Percentiles rank a stretch among this genome's conserved stretches.
Evolutionary conservation across 2,888 invertebrate species (phyloP).

Genomic region (Antitype chi): DNA sequence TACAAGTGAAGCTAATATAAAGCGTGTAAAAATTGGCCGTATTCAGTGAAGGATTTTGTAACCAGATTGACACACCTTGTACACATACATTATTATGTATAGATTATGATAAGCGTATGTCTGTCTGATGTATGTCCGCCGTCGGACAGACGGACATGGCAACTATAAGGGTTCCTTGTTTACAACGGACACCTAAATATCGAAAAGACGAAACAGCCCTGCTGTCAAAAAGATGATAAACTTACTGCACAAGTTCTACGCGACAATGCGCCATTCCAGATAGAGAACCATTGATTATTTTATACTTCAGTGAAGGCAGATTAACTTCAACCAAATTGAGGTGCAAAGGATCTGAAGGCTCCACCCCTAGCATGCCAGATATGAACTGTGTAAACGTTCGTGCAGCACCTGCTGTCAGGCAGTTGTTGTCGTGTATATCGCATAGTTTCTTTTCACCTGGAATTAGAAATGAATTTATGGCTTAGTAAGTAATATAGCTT

Average conservation of each 20-base stretch:
- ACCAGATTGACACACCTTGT: not conserved
- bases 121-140: too few relatives aligned
- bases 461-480: not conserved
- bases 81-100: too few relatives aligned
- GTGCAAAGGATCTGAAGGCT: conserved; percentile 28
- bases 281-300: conserved; percentile 16
- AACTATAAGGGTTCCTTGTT: not conserved
- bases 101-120: too few relatives aligned
- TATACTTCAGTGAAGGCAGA: conserved; percentile 15
- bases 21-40: not conserved
- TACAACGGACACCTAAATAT: not conserved
- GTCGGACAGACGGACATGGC: not conserved
- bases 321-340: conserved; percentile 6
- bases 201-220: not conserved
- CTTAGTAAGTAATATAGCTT: not conserved
- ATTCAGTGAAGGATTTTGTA: not conserved
- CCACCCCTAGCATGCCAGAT: conserved; percentile 20
- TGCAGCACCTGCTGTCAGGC: conserved; percentile 10
- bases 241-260: conserved; percentile 39
- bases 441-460: conserved; percentile 23
- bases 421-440: conserved; percentile 14
- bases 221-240: not conserved
- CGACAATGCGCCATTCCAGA: conserved; percentile 28
- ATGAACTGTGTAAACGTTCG: not conserved
- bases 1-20: too few relatives aligned